Evolutionary conservation across 1,140 invertebrate genomes (phyloP).

Genomic region (Lucilia cuprina): DNA sequence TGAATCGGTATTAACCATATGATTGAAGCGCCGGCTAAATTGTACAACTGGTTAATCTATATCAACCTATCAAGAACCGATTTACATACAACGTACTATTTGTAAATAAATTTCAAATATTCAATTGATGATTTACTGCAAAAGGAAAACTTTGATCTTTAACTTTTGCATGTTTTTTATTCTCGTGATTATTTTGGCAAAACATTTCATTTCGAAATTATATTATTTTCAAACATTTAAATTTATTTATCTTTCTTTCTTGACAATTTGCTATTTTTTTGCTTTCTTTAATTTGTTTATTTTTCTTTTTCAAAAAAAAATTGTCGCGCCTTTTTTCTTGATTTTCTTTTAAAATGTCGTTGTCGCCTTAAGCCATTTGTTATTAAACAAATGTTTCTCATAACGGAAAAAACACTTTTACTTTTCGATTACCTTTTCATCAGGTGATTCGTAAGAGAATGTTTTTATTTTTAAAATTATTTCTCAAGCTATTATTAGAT

Average conservation of each 20-base stretch:
- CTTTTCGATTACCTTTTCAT: neutral
- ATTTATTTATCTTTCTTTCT: neutral
- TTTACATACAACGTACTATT: neutral
- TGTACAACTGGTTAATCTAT: neutral
- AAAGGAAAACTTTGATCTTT: neutral
- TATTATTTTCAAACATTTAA: neutral
- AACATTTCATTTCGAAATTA: neutral
- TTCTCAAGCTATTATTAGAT: neutral
- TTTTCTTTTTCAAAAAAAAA: too few relatives aligned
- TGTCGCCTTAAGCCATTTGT: neutral
- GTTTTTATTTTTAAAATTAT: neutral
- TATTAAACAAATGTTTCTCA: neutral
- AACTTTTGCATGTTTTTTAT: neutral
- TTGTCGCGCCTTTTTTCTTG: too few relatives aligned
- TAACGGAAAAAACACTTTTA: neutral
- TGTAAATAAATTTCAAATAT: neutral
- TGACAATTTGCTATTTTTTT: neutral
- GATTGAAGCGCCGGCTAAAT: neutral
- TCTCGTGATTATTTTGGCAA: slow-evolving; percentile 1
- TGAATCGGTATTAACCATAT: neutral
- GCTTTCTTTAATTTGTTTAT: neutral
- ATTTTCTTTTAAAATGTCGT: too few relatives aligned
- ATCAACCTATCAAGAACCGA: neutral
- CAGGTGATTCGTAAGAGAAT: neutral
- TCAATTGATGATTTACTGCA: neutral